phyloP scores from a whole-genome alignment of 2,888 invertebrate species.

The Linnaemya vulpina region DNA sequence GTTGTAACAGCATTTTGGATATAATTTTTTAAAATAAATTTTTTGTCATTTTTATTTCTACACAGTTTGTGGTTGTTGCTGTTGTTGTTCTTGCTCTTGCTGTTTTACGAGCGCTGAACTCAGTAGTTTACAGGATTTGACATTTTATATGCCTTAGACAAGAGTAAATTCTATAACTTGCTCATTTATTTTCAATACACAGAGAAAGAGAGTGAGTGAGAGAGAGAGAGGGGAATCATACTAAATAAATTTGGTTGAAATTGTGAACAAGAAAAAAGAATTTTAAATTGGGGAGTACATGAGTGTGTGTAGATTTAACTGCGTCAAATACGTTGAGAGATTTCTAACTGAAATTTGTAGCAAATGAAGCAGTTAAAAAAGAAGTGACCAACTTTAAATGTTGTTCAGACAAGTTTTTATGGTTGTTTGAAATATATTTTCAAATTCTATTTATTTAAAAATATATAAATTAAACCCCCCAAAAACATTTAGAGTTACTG shows the following conservation, averaged over 20 bases:
- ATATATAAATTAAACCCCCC: no score
- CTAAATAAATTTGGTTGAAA: conserved; percentile 57
- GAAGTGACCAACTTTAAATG: conserved; percentile 8
- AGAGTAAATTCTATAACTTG: not conserved
- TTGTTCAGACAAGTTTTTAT: no score
- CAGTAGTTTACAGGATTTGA: conserved; percentile 2
- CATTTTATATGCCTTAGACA: conserved; percentile 17
- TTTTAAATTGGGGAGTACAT: not conserved
- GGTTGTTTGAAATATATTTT: no score
- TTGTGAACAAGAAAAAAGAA: conserved; percentile 5
- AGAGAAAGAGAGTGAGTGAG: no score
- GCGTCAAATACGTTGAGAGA: conserved; percentile 47
- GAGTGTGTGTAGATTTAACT: conserved; percentile 14
- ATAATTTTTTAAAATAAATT: not conserved
- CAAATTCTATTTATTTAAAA: no score
- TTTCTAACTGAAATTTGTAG: conserved; percentile 21
- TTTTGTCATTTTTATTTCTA: not conserved
- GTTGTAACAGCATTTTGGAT: conserved; percentile 62
- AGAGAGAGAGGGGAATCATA: no score
- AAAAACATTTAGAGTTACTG: no score
- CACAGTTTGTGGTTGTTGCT: not conserved
- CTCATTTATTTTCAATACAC: not conserved
- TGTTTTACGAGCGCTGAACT: conserved; percentile 7
- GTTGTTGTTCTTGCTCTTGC: conserved; percentile 10
- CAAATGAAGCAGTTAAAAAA: not conserved